Evolutionary conservation across 2,888 invertebrate genomes (phyloP), one percentile per base, ranked within the genome.

Genomic region (Magallana nippona): DNA sequence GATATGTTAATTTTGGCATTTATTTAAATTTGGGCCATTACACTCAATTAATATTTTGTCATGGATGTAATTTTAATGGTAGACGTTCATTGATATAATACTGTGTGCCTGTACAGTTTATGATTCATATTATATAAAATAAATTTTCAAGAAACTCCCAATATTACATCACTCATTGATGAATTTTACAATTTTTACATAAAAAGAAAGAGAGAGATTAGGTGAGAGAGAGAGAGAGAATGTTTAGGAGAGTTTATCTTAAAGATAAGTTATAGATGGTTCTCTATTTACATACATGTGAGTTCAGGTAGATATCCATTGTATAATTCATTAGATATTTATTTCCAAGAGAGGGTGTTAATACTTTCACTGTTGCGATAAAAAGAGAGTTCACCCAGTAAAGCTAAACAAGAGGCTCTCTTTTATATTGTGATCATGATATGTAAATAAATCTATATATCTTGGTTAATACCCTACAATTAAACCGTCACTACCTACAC

Each of bases 401-500:
- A 71, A 15, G 71, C 32, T 22, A 71, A 71, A 22, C 15, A 71
- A 44, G 27, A 71, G 71, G 27, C 15, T 10, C 32, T 32, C 27
- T 32, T 71, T 71, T 71, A 71, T 71, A 71, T 71, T 71, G 22
- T 71, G 71, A 32, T 71, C 71, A 71, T 71, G 71, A 71, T 71
- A 32, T 71, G 71, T 71, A 71, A 71, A 71, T 71, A 71, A 13
- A 71, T 71, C 71, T 71, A 71, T 27, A 71, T 27, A 71, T 71
- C 71, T 27, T 71, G 71, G 71, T 71, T 71, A 71, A 71, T 44
- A 27, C 71, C 27, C 27, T 15, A 13, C 71, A 71, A 71, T 71
- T 27, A 22, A 71, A 71, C 32, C 22, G 13, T 32, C 27, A 71
- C 15, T 71, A 32, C 71, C 71, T 22, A 71, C 27, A 71, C 27